phyloP scores from a whole-genome alignment of 2,113 vertebrate species.

The Rana temporaria region DNA sequence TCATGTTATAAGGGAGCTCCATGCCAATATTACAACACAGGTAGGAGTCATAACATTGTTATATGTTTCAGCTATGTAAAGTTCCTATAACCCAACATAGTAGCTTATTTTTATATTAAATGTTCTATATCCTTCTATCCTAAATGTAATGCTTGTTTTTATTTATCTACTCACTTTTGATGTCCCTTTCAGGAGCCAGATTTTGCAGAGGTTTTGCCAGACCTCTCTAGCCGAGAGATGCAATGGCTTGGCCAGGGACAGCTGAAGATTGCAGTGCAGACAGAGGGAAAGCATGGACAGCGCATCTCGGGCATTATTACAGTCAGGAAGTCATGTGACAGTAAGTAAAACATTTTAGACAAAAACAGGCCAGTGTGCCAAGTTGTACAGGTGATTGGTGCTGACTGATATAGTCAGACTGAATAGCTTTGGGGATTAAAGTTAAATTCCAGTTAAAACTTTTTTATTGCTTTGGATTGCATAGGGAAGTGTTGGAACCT shows the following conservation, averaged over 20 bases:
- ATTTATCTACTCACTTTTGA: not conserved
- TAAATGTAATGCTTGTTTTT: not conserved
- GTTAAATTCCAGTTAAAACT: no score
- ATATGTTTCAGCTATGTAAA: no score
- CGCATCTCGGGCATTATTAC: slow-evolving; percentile 86
- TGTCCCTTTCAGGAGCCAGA: slow-evolving; percentile 78
- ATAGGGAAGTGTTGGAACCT: no score
- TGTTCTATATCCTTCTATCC: not conserved
- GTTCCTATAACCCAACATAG: not conserved
- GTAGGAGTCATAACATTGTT: slow-evolving; percentile 69
- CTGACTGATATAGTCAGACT: not conserved
- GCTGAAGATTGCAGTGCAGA: slow-evolving; percentile 83
- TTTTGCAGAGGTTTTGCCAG: slow-evolving; percentile 90
- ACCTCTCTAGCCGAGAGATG: slow-evolving; percentile 85
- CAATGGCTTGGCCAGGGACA: slow-evolving; percentile 91
- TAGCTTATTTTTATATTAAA: not conserved
- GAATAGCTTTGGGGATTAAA: not conserved
- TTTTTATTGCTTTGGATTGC: not conserved
- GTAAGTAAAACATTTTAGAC: slow-evolving; percentile 72
- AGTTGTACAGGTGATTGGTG: not conserved
- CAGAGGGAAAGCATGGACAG: slow-evolving; percentile 67
- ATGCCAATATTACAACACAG: slow-evolving; percentile 82
- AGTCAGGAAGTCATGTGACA: slow-evolving; percentile 88
- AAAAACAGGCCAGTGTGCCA: not conserved
- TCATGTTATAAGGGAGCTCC: slow-evolving; percentile 82